Conservation (phyloP, 1,140 invertebrate genomes). For the Anastatus disparis region DNA sequence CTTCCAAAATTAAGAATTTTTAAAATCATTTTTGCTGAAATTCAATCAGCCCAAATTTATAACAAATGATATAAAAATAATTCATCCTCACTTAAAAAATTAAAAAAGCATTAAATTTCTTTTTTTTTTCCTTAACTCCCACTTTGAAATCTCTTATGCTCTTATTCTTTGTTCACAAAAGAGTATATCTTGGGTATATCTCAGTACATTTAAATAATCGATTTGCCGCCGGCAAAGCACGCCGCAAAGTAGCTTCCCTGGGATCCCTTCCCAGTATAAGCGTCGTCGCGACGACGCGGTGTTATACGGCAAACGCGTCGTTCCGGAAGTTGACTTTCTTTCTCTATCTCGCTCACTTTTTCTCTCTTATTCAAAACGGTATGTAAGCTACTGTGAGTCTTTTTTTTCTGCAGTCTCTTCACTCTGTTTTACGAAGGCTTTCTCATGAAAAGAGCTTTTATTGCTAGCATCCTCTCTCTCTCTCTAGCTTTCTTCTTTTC, state of each 20-base stretch:
- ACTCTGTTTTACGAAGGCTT: conserved; percentile 15
- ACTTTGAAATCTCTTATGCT: not conserved
- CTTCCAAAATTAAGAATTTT: no score
- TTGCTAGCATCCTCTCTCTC: not conserved
- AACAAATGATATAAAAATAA: no score
- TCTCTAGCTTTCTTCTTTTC: not conserved
- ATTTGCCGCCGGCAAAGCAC: conserved; percentile 33
- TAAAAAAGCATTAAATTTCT: no score
- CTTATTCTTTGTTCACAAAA: conserved; percentile 40
- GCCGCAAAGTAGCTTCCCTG: conserved; percentile 4
- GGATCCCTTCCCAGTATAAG: no score
- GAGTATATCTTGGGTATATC: conserved; percentile 5
- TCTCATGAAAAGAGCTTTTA: conserved; percentile 30
- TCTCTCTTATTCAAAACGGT: not conserved
- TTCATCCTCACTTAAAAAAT: no score
- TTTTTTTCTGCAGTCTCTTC: no score
- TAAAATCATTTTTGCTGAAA: no score
- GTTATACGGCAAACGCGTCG: not conserved
- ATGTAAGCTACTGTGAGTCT: not conserved
- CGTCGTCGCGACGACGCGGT: not conserved
- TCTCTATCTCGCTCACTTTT: not conserved
- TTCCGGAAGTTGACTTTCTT: conserved; percentile 10
- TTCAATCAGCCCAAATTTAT: no score
- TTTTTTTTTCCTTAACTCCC: conserved; percentile 29
- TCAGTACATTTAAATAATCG: conserved; percentile 49